Evolutionary conservation across 2,797 vertebrate species (phyloP).

Genomic region (Setipinna tenuifilis): DNA sequence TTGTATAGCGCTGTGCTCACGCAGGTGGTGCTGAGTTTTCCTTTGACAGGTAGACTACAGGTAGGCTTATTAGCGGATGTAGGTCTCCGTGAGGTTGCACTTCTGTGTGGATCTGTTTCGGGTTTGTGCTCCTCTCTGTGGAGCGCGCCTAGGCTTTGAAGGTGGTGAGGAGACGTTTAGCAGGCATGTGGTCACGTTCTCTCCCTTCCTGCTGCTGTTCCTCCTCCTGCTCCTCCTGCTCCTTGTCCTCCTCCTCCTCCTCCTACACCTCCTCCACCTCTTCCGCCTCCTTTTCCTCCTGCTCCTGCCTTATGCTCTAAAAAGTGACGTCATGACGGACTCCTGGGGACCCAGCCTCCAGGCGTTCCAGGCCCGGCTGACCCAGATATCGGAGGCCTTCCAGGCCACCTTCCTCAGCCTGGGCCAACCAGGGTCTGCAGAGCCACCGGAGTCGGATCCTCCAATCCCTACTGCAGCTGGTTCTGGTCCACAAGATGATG

Average conservation of each 20-base stretch:
- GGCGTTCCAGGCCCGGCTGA: slow-evolving; percentile 78
- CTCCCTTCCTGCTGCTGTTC: not conserved
- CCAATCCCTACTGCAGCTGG: not conserved
- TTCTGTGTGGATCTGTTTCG: not conserved
- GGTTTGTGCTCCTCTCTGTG: not conserved
- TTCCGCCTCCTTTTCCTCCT: not conserved
- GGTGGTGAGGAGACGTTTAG: not conserved
- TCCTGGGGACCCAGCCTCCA: slow-evolving; percentile 74
- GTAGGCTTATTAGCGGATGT: not conserved
- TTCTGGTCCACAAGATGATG: slow-evolving; percentile 15
- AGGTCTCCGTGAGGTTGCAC: not conserved
- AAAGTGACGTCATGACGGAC: slow-evolving; percentile 51
- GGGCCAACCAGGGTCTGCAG: slow-evolving; percentile 61
- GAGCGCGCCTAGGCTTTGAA: not conserved
- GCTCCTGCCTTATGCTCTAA: not conserved
- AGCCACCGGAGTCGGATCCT: slow-evolving; percentile 40
- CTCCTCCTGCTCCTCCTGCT: not conserved
- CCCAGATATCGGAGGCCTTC: slow-evolving; percentile 76
- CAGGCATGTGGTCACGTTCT: not conserved
- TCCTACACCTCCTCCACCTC: not conserved
- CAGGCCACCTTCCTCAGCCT: slow-evolving; percentile 67
- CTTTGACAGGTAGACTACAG: not conserved
- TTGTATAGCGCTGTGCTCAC: not conserved
- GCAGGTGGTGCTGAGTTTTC: slow-evolving; percentile 47
- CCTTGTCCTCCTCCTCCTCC: not conserved